phyloP scores from a whole-genome alignment of 1,140 invertebrate species.

The Zelostemma sp. region DNA sequence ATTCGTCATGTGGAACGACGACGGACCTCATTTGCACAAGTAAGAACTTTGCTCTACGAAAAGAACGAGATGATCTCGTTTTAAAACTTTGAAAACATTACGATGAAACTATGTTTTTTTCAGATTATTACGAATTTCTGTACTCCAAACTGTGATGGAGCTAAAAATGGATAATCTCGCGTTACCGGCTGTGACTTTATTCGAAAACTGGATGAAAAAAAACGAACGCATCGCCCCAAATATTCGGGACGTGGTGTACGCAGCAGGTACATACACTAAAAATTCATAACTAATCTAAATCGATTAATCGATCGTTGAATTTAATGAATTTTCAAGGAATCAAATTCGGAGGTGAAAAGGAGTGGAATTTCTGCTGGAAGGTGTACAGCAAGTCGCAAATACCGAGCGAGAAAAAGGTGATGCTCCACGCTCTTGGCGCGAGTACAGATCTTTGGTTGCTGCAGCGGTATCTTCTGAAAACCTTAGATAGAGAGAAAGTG shows the following conservation, averaged over 20 bases:
- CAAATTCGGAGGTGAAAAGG: conserved; percentile 76
- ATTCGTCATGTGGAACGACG: conserved; percentile 77
- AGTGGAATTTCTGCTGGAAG: conserved; percentile 84
- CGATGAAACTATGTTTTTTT: conserved; percentile 7
- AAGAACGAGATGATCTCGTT: neutral
- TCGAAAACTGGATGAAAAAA: conserved; percentile 77
- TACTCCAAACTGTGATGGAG: conserved; percentile 74
- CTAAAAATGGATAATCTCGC: conserved; percentile 76
- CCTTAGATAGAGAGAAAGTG: conserved; percentile 76
- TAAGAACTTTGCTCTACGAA: conserved; percentile 62
- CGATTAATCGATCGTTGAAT: neutral
- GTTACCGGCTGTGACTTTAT: conserved; percentile 74
- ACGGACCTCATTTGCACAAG: conserved; percentile 78
- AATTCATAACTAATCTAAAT: conserved; percentile 1
- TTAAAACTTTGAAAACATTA: too few relatives aligned
- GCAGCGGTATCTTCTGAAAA: conserved; percentile 77
- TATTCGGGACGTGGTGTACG: conserved; percentile 81
- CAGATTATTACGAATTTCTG: conserved; percentile 73
- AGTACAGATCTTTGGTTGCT: conserved; percentile 81
- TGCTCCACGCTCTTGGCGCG: conserved; percentile 79
- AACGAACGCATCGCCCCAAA: conserved; percentile 75
- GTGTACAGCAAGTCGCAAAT: conserved; percentile 77
- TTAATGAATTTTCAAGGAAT: conserved; percentile 62
- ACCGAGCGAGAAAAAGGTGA: conserved; percentile 77
- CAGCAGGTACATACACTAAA: too few relatives aligned